Evolutionary conservation across 2,888 invertebrate genomes (phyloP), one percentile per base, ranked within the genome.

Genomic region (Ischnura elegans): DNA sequence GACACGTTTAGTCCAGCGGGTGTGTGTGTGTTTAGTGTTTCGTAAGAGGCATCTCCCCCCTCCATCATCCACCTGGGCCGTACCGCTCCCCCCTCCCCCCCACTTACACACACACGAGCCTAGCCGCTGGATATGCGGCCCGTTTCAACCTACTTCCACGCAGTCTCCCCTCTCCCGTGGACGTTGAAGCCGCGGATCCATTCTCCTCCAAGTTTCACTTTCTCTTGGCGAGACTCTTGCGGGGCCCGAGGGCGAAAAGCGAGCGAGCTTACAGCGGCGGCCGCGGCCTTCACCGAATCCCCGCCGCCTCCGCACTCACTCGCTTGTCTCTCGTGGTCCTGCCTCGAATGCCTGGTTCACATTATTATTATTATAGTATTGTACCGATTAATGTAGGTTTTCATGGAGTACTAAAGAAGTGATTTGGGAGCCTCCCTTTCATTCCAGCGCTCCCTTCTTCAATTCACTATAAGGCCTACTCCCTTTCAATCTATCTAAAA

Each of bases 101-200:
- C 29, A 10, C 36, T 13, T 36, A 36, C 45, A 29, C 25, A 61
- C 55, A 66, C 45, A n/a, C n/a, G n/a, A n/a, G n/a, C n/a, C n/a
- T n/a, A n/a, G 90, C 19, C 19, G 51, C 19, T 10, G 90, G 90
- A 66, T 90, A 90, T 61, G 90, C 90, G 90, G 90, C 90, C 61
- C 90, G 55, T 90, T 90, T 90, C 90, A 90, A 90, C 90, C 90
- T 90, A 90, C 90, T 90, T 90, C 90, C 61, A 76, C 90, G 16
- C 42, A 43, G 2, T 21, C n/a, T 42, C 36, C 42, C 85, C 43
- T 43, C n/a, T 13, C 86, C 19, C 45, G 87, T 46, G 47, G n/a
- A 19, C 25, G 25, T n/a, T 13, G 66, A 29, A 2, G 86, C 86
- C 86, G 25, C 86, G 6, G 4, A 10, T n/a, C 45, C 86, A 46